Evolutionary conservation across 1,140 invertebrate species (phyloP), one percentile per base, ranked within the genome.

Genomic region (Nebria ingens): DNA sequence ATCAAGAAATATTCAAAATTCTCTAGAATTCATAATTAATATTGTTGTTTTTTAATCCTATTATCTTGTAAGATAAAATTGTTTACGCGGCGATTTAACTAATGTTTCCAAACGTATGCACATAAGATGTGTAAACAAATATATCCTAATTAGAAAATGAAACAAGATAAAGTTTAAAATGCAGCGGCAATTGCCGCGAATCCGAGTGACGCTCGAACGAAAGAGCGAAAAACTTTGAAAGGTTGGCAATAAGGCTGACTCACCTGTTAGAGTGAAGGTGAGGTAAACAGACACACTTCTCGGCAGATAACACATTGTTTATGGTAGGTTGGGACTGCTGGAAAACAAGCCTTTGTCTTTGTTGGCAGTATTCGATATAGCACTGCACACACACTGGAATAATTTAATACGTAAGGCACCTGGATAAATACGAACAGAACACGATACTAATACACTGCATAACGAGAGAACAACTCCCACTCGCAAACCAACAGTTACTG

Each of bases 251-350:
- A n/a, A n/a, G n/a, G n/a, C 17, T 45, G 40, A 45, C 40, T 45
- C 40, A 45, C 40, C 40, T 45, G 40, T 45, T 45, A 45, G 40
- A 45, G 15, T 45, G 40, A 45, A 45, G 40, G 40, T 45, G 40
- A 45, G 17, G 17, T 45, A 17, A 4, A 45, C 9, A 45, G 9
- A 45, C 40, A 45, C 9, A 17, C 40, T 17, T 12, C 40, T 17
- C 9, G 40, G 4, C 17, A 4, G 17, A 11, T 17, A 11, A 45
- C 4, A 45, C 40, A 45, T 45, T n/a, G n/a, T n/a, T n/a, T n/a
- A n/a, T n/a, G n/a, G n/a, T n/a, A n/a, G n/a, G 25, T 9, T 34
- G 25, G 6, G 25, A 34, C 6, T 9, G 25, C n/a, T 34, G 6
- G 25, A n/a, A n/a, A 34, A 34, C 25, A 34, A 34, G 25, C n/a